Evolutionary conservation across 2,888 invertebrate species (phyloP).

Genomic region (Nemotelus pantherinus): DNA sequence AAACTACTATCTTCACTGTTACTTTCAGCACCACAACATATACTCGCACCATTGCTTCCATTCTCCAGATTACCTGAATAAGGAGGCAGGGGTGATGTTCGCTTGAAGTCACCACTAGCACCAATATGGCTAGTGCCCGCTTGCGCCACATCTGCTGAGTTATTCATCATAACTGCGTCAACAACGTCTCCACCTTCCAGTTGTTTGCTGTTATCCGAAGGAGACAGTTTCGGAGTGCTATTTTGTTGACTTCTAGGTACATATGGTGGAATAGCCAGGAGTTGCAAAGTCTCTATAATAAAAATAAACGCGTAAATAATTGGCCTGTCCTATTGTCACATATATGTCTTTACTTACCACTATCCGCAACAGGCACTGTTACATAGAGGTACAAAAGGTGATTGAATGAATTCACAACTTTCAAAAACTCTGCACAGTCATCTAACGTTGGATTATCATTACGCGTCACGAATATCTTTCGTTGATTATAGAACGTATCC

Average conservation of each 20-base stretch:
- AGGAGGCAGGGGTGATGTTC: slow-evolving; percentile 50
- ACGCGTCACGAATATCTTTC: slow-evolving; percentile 67
- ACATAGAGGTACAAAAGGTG: slow-evolving; percentile 72
- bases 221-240: slow-evolving; percentile 48
- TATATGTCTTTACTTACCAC: slow-evolving; percentile 64
- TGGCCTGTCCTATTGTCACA: not conserved
- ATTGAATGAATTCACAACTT: slow-evolving; percentile 64
- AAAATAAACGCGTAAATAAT: slow-evolving; percentile 8
- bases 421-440: slow-evolving; percentile 64
- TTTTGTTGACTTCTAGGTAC: slow-evolving; percentile 51
- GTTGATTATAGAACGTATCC: slow-evolving; percentile 53
- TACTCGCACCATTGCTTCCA: slow-evolving; percentile 54
- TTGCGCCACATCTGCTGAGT: slow-evolving; percentile 37
- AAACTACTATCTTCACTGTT: slow-evolving; percentile 81
- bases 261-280: slow-evolving; percentile 67
- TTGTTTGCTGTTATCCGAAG: slow-evolving; percentile 51
- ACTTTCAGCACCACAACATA: slow-evolving; percentile 69
- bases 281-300: slow-evolving; percentile 65
- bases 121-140: slow-evolving; percentile 22
- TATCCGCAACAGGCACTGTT: slow-evolving; percentile 71
- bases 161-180: slow-evolving; percentile 61
- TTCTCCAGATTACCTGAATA: slow-evolving; percentile 53
- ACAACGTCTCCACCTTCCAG: slow-evolving; percentile 59
- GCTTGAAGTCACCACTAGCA: slow-evolving; percentile 43
- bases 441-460: slow-evolving; percentile 57